Conservation (phyloP, 2,113 vertebrate genomes). For the Myanophis thanlyinensis region DNA sequence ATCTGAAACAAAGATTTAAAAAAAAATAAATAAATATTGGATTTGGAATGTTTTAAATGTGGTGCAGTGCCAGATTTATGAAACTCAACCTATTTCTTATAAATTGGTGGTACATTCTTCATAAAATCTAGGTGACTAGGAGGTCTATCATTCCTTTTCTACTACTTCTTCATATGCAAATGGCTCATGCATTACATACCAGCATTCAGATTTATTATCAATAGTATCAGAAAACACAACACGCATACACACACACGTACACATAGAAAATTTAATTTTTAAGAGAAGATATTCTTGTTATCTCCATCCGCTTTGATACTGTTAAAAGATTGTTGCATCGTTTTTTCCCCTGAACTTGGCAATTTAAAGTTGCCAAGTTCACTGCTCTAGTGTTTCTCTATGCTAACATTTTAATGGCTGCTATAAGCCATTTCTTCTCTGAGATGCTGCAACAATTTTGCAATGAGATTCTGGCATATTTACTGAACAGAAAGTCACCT, state of each 20-base stretch:
- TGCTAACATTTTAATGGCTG: neutral
- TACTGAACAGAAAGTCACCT: neutral
- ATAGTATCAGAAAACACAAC: neutral
- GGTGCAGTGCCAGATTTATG: slow-evolving; percentile 11
- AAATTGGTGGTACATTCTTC: neutral
- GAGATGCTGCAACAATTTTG: neutral
- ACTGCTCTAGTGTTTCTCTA: neutral
- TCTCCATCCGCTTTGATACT: neutral
- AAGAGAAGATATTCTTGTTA: neutral
- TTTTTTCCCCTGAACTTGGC: neutral
- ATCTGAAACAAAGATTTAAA: neutral
- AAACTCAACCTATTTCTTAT: slow-evolving; percentile 30
- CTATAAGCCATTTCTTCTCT: neutral
- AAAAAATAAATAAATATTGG: neutral
- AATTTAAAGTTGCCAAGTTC: neutral
- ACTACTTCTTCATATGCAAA: slow-evolving; percentile 18
- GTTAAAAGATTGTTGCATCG: neutral
- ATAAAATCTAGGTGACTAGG: neutral
- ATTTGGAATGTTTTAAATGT: neutral
- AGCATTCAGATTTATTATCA: slow-evolving; percentile 24
- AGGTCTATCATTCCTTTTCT: neutral
- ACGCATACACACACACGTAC: neutral
- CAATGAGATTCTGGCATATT: neutral
- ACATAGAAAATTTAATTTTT: neutral
- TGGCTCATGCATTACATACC: slow-evolving; percentile 13